Evolutionary conservation across 64 coral and sea anemone species (phyloP).

Genomic region (Actinia tenebrosa): DNA sequence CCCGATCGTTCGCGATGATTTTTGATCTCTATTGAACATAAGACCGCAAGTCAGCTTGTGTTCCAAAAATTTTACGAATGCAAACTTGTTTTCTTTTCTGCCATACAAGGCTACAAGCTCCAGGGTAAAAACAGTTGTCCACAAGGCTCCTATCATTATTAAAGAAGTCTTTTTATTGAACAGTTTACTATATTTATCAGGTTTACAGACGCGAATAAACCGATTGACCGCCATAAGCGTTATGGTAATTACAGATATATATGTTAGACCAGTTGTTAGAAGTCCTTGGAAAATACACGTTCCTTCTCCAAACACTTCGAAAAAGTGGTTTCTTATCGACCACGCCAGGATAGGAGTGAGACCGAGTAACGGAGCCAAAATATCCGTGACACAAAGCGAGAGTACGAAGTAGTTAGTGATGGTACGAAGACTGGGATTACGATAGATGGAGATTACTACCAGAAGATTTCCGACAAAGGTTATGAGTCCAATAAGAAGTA

Average conservation of each 20-base stretch:
- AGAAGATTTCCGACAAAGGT: constrained; percentile 24
- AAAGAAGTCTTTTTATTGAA: neutral
- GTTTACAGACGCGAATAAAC: constrained; percentile 1
- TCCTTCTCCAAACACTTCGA: neutral
- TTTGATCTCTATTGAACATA: neutral
- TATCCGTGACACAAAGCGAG: constrained; percentile 19
- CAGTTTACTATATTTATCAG: neutral
- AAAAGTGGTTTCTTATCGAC: neutral
- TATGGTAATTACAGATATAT: neutral
- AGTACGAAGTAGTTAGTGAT: constrained; percentile 47
- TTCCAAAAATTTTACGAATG: neutral
- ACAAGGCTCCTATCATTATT: neutral
- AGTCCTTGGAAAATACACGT: neutral
- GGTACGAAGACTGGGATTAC: constrained; percentile 31
- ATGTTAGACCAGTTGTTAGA: neutral
- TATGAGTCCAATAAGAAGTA: constrained; percentile 10
- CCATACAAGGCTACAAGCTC: neutral
- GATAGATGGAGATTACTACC: constrained; percentile 32
- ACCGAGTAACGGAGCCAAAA: neutral
- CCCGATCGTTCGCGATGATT: neutral
- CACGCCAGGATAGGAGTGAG: neutral
- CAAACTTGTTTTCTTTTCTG: neutral
- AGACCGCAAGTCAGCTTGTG: neutral
- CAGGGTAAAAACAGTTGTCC: neutral
- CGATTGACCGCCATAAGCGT: neutral